A percentile compares a stretch with the other conserved stretches of the same genome.
Conservation (phyloP, 2,888 invertebrate species). For the Ctenicera cuprea region DNA sequence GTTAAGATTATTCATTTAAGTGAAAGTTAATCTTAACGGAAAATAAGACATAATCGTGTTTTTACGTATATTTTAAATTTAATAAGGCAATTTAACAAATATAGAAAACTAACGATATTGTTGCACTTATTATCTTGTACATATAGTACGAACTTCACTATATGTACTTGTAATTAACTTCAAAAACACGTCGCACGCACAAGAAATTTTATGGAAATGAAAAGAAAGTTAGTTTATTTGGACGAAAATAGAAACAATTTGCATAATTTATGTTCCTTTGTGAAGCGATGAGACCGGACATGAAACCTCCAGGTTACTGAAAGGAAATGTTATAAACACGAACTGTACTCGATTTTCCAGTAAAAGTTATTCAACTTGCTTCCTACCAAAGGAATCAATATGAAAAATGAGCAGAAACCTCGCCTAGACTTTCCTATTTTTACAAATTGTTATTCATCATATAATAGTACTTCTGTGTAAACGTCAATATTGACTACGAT, state of each 20-base stretch:
- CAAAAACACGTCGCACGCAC: conserved; percentile 6
- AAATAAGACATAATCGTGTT: conserved; percentile 6
- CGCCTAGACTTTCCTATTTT: no score
- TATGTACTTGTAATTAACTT: not conserved
- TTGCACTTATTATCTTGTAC: not conserved
- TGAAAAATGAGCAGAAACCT: no score
- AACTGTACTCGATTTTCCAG: not conserved
- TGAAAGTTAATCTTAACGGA: conserved; percentile 13
- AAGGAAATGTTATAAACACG: conserved; percentile 15
- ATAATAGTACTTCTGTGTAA: no score
- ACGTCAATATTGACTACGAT: no score
- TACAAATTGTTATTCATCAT: no score
- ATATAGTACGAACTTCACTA: not conserved
- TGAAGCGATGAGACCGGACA: conserved; percentile 27
- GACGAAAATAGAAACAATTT: conserved; percentile 32
- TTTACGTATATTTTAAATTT: conserved; percentile 9
- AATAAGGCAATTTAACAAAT: not conserved
- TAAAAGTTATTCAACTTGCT: no score
- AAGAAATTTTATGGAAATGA: conserved; percentile 20
- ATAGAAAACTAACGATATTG: not conserved
- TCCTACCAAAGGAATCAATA: no score
- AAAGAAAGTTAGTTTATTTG: conserved; percentile 31
- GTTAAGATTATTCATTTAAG: not conserved
- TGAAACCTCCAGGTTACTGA: conserved; percentile 5
- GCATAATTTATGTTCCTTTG: conserved; percentile 32